These are phyloP conservation scores for Lytechinus pictus DNA, from an alignment of 35 echinoderm and acorn worm species.

Conservation along the genomic window DNA sequence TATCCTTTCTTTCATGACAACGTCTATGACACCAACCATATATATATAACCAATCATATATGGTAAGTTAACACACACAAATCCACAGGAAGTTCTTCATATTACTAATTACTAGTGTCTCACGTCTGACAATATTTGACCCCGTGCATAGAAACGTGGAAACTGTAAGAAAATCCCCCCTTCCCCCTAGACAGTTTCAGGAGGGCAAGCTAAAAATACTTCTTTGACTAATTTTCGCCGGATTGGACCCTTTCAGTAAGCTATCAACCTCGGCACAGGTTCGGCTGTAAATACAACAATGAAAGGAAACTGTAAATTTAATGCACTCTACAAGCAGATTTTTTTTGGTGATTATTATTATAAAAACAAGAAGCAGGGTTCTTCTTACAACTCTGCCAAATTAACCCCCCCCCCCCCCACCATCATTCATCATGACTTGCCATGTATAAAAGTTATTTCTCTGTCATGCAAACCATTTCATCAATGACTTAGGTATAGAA, in stretches of 20 bases:
- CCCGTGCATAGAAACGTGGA: background rate
- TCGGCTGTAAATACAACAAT: background rate
- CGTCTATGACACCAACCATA: background rate
- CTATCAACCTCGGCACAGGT: background rate
- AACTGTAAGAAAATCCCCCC: constrained; percentile 1
- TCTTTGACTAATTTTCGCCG: constrained; percentile 3
- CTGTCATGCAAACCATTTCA: background rate
- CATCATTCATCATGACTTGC: background rate
- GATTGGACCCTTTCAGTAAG: background rate
- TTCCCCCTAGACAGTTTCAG: background rate
- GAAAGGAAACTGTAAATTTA: background rate
- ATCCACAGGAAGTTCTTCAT: constrained; percentile 39
- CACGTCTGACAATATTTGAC: constrained; percentile 38
- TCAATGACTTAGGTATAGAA: background rate
- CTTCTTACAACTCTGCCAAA: background rate
- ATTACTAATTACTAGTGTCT: constrained; percentile 30
- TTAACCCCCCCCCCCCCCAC: background rate
- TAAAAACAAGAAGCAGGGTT: background rate
- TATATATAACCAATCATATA: constrained; percentile 19
- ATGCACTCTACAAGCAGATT: background rate
- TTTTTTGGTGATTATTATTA: background rate
- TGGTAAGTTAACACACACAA: background rate
- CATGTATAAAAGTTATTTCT: background rate
- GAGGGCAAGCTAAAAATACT: constrained; percentile 18
- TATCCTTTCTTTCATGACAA: background rate